A percentile compares a stretch with the other conserved stretches of the same genome.
Conservation (phyloP, 1,140 invertebrate species). For the Cecropterus lyciades region DNA sequence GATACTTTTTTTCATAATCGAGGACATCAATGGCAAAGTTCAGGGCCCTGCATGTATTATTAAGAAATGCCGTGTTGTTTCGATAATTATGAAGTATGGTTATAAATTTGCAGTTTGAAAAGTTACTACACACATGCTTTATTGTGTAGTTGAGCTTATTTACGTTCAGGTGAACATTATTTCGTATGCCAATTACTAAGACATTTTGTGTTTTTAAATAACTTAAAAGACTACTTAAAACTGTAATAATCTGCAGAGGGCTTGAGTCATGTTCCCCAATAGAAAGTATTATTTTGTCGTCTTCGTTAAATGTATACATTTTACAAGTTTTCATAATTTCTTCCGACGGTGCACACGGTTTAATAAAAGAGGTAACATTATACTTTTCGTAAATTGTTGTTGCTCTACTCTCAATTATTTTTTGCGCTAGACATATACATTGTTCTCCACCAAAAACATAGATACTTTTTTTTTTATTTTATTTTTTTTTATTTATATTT, state of each 20-base stretch:
- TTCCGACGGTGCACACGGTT: conserved; percentile 4
- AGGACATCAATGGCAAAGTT: conserved; percentile 3
- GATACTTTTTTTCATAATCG: background rate
- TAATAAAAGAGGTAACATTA: conserved; percentile 13
- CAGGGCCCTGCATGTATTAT: background rate
- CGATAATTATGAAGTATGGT: background rate
- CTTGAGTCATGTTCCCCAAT: conserved; percentile 12
- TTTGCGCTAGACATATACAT: conserved; percentile 1
- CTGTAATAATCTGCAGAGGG: conserved; percentile 5
- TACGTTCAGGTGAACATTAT: conserved; percentile 2
- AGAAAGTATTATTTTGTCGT: conserved; percentile 13
- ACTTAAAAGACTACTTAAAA: background rate
- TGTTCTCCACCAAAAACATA: conserved; percentile 24
- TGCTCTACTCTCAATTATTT: background rate
- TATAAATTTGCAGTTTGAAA: conserved; percentile 23
- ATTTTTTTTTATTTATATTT: too few species aligned
- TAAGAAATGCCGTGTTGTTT: background rate
- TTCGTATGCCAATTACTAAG: background rate
- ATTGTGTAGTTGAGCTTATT: conserved; percentile 24
- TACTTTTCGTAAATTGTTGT: conserved; percentile 12
- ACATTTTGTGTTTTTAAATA: background rate
- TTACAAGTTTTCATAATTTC: conserved; percentile 12
- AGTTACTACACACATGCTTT: conserved; percentile 7
- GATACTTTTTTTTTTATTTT: too few species aligned
- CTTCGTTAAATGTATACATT: background rate